A percentile compares a stretch with the other conserved stretches of the same genome.
phyloP scores from a whole-genome alignment of 2,113 vertebrate species.

The Nestor notabilis region DNA sequence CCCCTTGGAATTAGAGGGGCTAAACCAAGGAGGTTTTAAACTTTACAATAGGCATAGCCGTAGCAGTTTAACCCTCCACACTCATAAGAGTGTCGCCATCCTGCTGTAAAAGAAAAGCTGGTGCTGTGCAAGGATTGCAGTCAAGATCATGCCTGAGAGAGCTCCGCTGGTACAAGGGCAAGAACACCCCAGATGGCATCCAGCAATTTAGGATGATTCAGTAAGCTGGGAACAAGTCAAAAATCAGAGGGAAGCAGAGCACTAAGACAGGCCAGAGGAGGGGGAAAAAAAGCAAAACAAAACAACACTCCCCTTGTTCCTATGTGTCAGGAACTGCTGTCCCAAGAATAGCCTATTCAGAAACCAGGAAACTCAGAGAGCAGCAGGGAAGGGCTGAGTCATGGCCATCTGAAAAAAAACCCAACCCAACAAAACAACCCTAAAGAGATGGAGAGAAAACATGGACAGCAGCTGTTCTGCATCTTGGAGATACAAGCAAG shows the following conservation, averaged over 20 bases:
- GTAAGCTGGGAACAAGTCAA: not conserved
- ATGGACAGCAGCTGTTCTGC: not conserved
- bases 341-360: constrained; percentile 48
- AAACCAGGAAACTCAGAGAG: constrained; percentile 32
- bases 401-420: not conserved
- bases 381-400: constrained; percentile 55
- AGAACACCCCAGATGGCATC: not conserved
- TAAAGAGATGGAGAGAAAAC: not conserved
- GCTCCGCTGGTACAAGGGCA: not conserved
- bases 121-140: not conserved
- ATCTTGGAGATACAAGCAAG: not conserved
- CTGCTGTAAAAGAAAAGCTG: not conserved
- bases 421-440: constrained; percentile 7
- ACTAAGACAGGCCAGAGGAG: not conserved
- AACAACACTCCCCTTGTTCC: not conserved
- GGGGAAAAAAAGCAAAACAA: not conserved
- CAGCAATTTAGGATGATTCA: not conserved
- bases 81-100: not conserved
- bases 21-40: not conserved
- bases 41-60: accelerated
- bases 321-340: not conserved
- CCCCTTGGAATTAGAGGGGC: not conserved
- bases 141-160: not conserved
- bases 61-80: not conserved
- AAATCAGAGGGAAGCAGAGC: not conserved